Percentiles rank a stretch among this genome's conserved stretches.
Conservation (phyloP, 2,888 invertebrate genomes). For the Biston stratarius region DNA sequence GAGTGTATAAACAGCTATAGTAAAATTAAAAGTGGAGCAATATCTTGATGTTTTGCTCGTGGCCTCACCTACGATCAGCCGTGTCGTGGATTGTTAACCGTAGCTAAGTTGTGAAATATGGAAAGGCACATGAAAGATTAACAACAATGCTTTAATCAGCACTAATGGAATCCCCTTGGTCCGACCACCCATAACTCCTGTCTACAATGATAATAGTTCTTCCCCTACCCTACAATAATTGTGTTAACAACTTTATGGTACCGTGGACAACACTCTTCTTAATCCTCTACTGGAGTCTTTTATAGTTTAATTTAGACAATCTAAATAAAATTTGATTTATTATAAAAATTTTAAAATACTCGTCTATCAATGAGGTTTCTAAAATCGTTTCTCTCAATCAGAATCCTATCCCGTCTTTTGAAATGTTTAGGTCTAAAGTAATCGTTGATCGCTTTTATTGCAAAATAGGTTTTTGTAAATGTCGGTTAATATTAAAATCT, state of each 20-base stretch:
- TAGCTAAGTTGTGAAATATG: conserved; percentile 57
- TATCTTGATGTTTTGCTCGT: conserved; percentile 51
- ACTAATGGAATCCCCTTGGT: conserved; percentile 42
- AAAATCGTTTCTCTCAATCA: no score
- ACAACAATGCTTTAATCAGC: conserved; percentile 42
- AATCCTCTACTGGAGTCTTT: no score
- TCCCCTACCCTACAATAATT: not conserved
- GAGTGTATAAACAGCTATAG: conserved; percentile 54
- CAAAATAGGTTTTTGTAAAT: no score
- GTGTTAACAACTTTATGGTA: not conserved
- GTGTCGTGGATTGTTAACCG: conserved; percentile 47
- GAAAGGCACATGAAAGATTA: conserved; percentile 53
- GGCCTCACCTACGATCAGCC: conserved; percentile 45
- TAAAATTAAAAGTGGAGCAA: conserved; percentile 50
- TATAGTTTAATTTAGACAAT: no score
- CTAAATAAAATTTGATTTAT: no score
- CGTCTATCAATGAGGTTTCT: no score
- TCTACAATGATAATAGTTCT: not conserved
- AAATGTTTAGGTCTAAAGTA: no score
- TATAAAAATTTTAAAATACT: no score
- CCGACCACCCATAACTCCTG: conserved; percentile 29
- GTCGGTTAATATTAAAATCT: no score
- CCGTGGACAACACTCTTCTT: no score
- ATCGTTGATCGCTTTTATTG: no score
- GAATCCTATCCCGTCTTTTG: no score